Evolutionary conservation across 2,888 invertebrate genomes (phyloP).

Genomic region (Heteromurus nitidus): DNA sequence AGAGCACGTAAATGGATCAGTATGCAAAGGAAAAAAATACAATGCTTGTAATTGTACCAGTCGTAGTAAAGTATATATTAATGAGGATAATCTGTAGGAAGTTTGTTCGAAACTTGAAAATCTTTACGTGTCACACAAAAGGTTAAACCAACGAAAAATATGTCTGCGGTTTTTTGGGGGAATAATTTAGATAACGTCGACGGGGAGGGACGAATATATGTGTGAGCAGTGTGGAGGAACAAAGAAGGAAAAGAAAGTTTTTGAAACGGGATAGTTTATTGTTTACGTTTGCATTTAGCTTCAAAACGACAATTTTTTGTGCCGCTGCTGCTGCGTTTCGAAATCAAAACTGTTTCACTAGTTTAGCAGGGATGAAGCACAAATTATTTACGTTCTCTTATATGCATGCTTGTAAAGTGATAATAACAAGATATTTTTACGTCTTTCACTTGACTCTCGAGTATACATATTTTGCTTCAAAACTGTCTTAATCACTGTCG

Average conservation of each 20-base stretch:
- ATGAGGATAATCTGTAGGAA: conserved; percentile 8
- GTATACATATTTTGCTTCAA: background rate
- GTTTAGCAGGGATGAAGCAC: background rate
- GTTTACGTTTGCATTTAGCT: background rate
- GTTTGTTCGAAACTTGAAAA: conserved; percentile 41
- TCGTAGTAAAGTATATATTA: conserved; percentile 29
- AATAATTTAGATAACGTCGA: conserved; percentile 52
- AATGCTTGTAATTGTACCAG: conserved; percentile 16
- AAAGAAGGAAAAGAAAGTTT: conserved; percentile 19
- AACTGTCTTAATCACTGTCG: conserved; percentile 52
- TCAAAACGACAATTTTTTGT: background rate
- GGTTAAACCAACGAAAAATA: conserved; percentile 55
- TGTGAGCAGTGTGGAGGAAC: background rate
- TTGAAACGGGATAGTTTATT: background rate
- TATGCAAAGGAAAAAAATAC: conserved; percentile 35
- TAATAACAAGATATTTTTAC: background rate
- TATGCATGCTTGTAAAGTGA: background rate
- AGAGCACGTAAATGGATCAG: conserved; percentile 64
- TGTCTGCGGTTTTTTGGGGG: conserved; percentile 49
- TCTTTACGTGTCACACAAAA: conserved; percentile 53
- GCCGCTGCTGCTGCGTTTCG: background rate
- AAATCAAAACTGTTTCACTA: background rate
- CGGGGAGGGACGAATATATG: background rate
- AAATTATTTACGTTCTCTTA: background rate
- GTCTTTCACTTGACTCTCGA: background rate